These are phyloP conservation scores for Willowsia nigromaculata DNA, from an alignment of 2,888 invertebrate genomes.

Conservation along the genomic window DNA sequence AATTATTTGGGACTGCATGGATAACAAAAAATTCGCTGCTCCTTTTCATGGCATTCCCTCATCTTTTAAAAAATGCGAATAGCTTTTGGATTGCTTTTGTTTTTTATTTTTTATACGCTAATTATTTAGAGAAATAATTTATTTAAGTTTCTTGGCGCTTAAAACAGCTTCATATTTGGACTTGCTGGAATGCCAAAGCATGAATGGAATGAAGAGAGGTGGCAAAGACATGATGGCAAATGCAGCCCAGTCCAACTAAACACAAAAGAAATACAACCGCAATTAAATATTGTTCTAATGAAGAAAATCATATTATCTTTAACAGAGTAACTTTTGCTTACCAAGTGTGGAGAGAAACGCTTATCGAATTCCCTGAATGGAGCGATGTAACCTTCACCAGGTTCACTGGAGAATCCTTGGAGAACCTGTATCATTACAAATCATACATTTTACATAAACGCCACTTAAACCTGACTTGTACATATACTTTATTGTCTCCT, in stretches of 20 bases:
- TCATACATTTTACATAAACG: not conserved
- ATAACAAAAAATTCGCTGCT: not conserved
- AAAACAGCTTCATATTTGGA: slow-evolving; percentile 89
- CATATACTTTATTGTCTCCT: too few relatives aligned
- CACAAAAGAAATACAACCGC: slow-evolving; percentile 2
- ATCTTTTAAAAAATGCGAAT: not conserved
- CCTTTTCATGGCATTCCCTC: not conserved
- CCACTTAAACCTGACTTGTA: too few relatives aligned
- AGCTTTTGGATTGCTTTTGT: not conserved
- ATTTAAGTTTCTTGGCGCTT: slow-evolving; percentile 77
- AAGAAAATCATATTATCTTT: too few relatives aligned
- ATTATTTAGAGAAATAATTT: slow-evolving; percentile 21
- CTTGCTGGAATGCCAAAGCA: slow-evolving; percentile 96
- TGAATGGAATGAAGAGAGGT: slow-evolving; percentile 95
- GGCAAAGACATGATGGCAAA: slow-evolving; percentile 98
- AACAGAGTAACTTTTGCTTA: slow-evolving; percentile 80
- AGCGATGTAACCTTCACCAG: slow-evolving; percentile 97
- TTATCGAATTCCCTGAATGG: slow-evolving; percentile 96
- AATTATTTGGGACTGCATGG: too few relatives aligned
- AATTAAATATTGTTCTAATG: too few relatives aligned
- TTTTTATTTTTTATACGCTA: not conserved
- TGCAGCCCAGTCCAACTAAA: slow-evolving; percentile 93
- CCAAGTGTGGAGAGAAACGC: slow-evolving; percentile 97
- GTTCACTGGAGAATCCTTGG: slow-evolving; percentile 86
- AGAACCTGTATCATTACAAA: slow-evolving; percentile 69